These are phyloP conservation scores for Hydrotaea diabolus DNA, from an alignment of 2,888 invertebrate genomes.

Conservation along the genomic window DNA sequence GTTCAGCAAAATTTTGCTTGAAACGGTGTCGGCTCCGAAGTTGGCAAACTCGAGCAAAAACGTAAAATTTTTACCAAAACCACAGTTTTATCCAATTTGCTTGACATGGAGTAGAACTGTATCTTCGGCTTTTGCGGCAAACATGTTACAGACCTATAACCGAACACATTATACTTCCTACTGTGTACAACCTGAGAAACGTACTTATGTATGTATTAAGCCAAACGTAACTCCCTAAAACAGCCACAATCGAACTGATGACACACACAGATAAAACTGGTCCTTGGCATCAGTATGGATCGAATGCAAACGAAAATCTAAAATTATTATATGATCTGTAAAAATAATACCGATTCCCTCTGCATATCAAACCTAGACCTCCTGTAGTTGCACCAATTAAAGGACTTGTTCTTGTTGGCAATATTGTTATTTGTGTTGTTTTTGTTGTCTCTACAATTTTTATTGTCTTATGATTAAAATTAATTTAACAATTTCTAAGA, in stretches of 20 bases:
- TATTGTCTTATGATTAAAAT: conserved; percentile 63
- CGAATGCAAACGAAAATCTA: conserved; percentile 30
- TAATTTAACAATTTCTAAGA: conserved; percentile 64
- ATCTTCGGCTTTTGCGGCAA: too few relatives aligned
- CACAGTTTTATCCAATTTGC: too few relatives aligned
- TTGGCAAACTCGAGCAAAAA: too few relatives aligned
- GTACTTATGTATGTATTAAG: neutral
- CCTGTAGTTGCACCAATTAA: conserved; percentile 46
- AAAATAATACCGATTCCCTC: conserved; percentile 1
- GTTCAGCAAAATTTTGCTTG: too few relatives aligned
- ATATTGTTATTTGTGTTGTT: conserved; percentile 34
- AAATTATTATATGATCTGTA: conserved; percentile 61
- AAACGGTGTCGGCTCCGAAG: too few relatives aligned
- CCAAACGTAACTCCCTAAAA: neutral
- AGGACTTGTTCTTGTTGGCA: conserved; percentile 49
- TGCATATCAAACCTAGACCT: neutral
- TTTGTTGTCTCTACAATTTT: conserved; percentile 36
- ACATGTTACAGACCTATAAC: neutral
- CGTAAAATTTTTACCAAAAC: too few relatives aligned
- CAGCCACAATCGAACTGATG: conserved; percentile 44
- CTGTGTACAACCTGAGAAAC: neutral
- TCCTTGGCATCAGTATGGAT: conserved; percentile 50
- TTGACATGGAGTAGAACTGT: too few relatives aligned
- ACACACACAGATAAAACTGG: conserved; percentile 60
- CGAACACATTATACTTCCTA: neutral